These are phyloP conservation scores for Hylaeus anthracinus DNA, from an alignment of 1,140 invertebrate species.

Conservation along the genomic window DNA sequence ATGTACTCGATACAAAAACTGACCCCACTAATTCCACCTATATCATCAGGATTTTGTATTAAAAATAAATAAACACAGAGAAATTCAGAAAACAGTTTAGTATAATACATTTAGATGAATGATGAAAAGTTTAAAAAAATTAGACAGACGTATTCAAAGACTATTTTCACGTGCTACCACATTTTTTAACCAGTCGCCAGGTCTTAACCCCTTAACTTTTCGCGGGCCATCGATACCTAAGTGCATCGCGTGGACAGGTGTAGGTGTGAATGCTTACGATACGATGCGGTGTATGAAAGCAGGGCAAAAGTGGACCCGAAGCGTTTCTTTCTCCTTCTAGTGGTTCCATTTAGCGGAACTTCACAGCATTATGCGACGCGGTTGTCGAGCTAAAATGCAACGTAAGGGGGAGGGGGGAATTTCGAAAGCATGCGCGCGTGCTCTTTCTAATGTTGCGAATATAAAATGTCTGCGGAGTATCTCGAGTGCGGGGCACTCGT, in stretches of 20 bases:
- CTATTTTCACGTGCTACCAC: no score
- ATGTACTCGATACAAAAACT: no score
- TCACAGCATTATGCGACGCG: constrained; percentile 63
- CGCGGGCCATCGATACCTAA: constrained; percentile 18
- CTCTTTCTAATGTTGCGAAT: constrained; percentile 58
- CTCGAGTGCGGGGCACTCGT: constrained; percentile 30
- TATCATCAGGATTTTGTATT: no score
- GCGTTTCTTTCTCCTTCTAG: constrained; percentile 64
- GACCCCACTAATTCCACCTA: no score
- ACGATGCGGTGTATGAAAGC: constrained; percentile 43
- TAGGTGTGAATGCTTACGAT: constrained; percentile 42
- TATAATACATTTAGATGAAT: no score
- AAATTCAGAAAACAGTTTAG: no score
- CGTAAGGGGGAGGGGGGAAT: constrained; percentile 28
- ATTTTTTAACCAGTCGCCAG: no score
- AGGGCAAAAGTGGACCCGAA: constrained; percentile 53
- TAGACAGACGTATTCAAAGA: neutral
- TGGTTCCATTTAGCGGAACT: constrained; percentile 67
- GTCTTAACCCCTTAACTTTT: neutral
- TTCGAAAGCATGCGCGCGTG: constrained; percentile 50
- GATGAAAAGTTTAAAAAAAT: no score
- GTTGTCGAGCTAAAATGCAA: constrained; percentile 62
- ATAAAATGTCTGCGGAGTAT: constrained; percentile 52
- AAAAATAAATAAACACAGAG: no score
- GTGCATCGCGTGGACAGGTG: neutral